Percentiles rank a stretch among this genome's conserved stretches.
These are phyloP conservation scores for Venustaconcha ellipsiformis DNA, from an alignment of 1,140 invertebrate species.

Conservation along the genomic window DNA sequence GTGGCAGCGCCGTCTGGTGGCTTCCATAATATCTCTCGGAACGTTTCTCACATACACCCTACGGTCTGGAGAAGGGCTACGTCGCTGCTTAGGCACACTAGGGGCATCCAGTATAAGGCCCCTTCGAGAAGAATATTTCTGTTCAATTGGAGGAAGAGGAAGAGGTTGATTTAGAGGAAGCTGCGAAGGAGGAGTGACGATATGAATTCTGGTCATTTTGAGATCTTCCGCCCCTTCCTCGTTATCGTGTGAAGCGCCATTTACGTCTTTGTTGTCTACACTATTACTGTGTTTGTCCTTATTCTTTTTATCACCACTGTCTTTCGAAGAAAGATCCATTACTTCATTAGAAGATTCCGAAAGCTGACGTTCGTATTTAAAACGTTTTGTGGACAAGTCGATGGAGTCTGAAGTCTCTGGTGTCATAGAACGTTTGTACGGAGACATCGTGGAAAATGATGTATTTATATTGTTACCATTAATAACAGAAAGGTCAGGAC, in stretches of 20 bases:
- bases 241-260: constrained; percentile 2
- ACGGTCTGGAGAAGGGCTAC: constrained; percentile 60
- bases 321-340: background rate
- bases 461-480: no score
- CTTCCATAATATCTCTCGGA: constrained; percentile 58
- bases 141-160: constrained; percentile 53
- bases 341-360: no score
- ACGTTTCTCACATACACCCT: constrained; percentile 54
- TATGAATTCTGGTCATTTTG: constrained; percentile 59
- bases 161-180: constrained; percentile 49
- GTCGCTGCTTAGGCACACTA: constrained; percentile 43
- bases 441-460: no score
- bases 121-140: constrained; percentile 56
- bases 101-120: constrained; percentile 64
- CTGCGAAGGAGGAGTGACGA: constrained; percentile 46
- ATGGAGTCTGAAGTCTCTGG: constrained; percentile 40
- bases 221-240: constrained; percentile 24
- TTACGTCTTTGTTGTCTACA: constrained; percentile 4
- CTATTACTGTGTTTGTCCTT: constrained; percentile 3
- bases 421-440: constrained; percentile 39
- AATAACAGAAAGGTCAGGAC: constrained; percentile 16
- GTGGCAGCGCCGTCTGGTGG: constrained; percentile 47
- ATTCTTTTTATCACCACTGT: constrained; percentile 3
- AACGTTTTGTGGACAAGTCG: constrained; percentile 36
- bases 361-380: no score